Evolutionary conservation across 2,888 invertebrate species (phyloP).

Genomic region (Idaea biselata): DNA sequence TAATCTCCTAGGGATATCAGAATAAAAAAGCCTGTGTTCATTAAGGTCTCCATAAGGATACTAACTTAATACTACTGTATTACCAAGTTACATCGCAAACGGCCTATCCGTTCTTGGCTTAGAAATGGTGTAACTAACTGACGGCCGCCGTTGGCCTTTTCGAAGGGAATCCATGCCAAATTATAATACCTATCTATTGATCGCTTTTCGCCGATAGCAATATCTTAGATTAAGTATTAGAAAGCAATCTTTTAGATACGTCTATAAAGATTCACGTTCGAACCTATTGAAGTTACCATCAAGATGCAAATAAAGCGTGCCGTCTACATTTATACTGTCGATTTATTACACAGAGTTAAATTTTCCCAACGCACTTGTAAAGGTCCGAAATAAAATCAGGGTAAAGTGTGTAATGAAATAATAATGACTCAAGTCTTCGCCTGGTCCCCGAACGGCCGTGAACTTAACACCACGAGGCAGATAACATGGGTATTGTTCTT

Average conservation of each 20-base stretch:
- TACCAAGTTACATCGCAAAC: no score
- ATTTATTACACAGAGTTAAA: conserved; percentile 16
- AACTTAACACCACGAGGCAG: conserved; percentile 21
- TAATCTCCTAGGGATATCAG: no score
- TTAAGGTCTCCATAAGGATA: no score
- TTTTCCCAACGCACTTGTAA: conserved; percentile 21
- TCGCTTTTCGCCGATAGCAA: no score
- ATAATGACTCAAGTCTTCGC: conserved; percentile 26
- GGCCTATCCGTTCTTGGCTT: no score
- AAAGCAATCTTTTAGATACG: background rate
- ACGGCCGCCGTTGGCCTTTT: no score
- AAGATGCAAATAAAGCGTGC: background rate
- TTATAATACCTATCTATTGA: no score
- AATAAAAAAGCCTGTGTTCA: no score
- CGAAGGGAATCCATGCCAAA: no score
- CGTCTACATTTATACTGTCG: conserved; percentile 17
- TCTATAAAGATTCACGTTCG: background rate
- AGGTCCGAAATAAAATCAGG: conserved; percentile 30
- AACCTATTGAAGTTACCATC: background rate
- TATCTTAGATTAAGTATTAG: no score
- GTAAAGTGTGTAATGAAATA: conserved; percentile 30
- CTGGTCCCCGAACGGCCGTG: conserved; percentile 28
- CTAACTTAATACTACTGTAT: no score
- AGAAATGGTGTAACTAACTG: no score
- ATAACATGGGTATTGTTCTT: conserved; percentile 12